phyloP scores from a whole-genome alignment of 1,140 invertebrate species.

The Drosophila arawakana region DNA sequence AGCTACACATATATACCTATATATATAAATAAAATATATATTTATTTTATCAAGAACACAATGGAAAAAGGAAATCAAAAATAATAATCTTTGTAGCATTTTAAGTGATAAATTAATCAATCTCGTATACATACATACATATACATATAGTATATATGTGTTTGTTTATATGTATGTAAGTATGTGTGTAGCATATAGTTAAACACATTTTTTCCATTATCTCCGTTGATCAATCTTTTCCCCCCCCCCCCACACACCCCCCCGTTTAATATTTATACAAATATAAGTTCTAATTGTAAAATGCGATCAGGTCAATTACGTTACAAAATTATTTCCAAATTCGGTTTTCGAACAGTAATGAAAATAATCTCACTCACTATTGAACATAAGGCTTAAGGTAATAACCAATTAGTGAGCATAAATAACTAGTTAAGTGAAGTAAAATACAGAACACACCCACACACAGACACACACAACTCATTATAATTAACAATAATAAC shows the following conservation, averaged over 20 bases:
- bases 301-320: conserved; percentile 35
- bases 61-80: background rate
- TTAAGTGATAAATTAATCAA: conserved; percentile 16
- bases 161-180: background rate
- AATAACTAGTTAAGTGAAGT: background rate
- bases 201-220: conserved; percentile 17
- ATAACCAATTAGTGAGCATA: conserved; percentile 21
- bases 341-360: conserved; percentile 7
- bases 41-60: conserved; percentile 6
- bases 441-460: background rate
- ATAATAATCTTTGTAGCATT: background rate
- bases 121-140: background rate
- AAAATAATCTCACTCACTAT: conserved; percentile 34
- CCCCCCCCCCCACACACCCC: too few species aligned
- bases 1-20: conserved; percentile 14
- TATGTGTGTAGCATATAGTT: conserved; percentile 4
- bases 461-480: background rate
- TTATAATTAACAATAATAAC: background rate
- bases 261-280: too few species aligned
- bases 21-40: conserved; percentile 7
- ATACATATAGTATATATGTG: conserved; percentile 12
- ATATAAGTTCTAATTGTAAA: conserved; percentile 16
- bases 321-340: conserved; percentile 22
- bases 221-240: background rate
- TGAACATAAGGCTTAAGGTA: conserved; percentile 37